Percentiles rank a stretch among this genome's conserved stretches.
Conservation (phyloP, 64 coral and sea anemone genomes). For the Anthopleura sola region DNA sequence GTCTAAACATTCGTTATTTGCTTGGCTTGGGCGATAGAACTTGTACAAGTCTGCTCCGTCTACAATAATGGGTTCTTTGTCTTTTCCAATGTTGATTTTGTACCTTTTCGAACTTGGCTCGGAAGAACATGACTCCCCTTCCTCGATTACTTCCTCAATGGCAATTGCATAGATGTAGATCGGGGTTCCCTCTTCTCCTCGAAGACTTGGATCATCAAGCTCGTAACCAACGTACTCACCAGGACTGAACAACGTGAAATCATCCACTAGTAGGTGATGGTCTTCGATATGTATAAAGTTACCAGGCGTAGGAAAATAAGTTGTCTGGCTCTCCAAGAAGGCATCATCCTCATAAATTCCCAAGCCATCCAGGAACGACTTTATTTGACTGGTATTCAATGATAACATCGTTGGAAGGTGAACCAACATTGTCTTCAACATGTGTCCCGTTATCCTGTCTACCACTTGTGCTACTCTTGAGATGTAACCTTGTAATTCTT, state of each 20-base stretch:
- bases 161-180: conserved; percentile 50
- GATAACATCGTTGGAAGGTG: conserved; percentile 48
- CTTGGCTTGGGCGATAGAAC: conserved; percentile 9
- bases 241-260: conserved; percentile 15
- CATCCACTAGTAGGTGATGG: conserved; percentile 37
- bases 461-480: conserved; percentile 41
- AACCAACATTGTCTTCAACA: conserved; percentile 21
- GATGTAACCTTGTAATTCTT: not conserved
- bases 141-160: conserved; percentile 7
- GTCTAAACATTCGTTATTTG: not conserved
- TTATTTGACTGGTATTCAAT: conserved; percentile 8
- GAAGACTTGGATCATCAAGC: conserved; percentile 49
- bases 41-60: conserved; percentile 18
- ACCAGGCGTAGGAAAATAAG: conserved; percentile 36
- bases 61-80: conserved; percentile 6
- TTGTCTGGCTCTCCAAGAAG: not conserved
- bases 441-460: conserved; percentile 9
- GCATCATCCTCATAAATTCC: conserved; percentile 44
- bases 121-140: not conserved
- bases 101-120: conserved; percentile 6
- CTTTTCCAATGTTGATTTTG: conserved; percentile 26
- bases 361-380: conserved; percentile 13
- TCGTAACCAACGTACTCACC: conserved; percentile 52
- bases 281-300: conserved; percentile 49
- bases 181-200: conserved; percentile 10